Conservation (phyloP, 2,888 invertebrate genomes). For the Drosophila borborema region DNA sequence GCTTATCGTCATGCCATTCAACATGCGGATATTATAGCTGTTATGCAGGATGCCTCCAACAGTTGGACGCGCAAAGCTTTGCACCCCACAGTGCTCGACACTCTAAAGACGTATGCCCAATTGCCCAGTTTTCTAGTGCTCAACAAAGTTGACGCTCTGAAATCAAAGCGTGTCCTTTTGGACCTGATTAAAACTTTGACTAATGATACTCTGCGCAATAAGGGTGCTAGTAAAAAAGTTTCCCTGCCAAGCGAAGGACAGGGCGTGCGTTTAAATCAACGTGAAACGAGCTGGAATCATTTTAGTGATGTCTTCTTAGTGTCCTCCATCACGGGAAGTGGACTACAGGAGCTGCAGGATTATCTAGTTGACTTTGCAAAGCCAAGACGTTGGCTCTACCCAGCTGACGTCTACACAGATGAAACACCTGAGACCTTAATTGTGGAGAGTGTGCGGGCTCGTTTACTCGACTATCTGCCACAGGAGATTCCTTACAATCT, state of each 20-base stretch:
- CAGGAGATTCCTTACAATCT: conserved; percentile 95
- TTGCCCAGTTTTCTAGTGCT: conserved; percentile 91
- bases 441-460: conserved; percentile 91
- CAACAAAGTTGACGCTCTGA: conserved; percentile 94
- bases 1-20: conserved; percentile 86
- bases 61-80: conserved; percentile 89
- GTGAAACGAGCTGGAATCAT: conserved; percentile 88
- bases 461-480: conserved; percentile 92
- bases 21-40: conserved; percentile 92
- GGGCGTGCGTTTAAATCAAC: conserved; percentile 49
- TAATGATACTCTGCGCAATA: conserved; percentile 86
- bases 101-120: conserved; percentile 88
- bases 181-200: conserved; percentile 90
- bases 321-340: conserved; percentile 93
- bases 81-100: conserved; percentile 89
- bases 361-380: conserved; percentile 86
- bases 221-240: conserved; percentile 62
- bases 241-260: background rate
- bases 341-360: conserved; percentile 88
- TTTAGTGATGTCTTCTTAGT: conserved; percentile 96
- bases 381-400: conserved; percentile 89
- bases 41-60: conserved; percentile 94
- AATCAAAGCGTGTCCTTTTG: conserved; percentile 90
- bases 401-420: conserved; percentile 90
- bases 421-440: conserved; percentile 90